Evolutionary conservation across 2,888 invertebrate species (phyloP), one percentile per base, ranked within the genome.

Genomic region (Sturmia bella): DNA sequence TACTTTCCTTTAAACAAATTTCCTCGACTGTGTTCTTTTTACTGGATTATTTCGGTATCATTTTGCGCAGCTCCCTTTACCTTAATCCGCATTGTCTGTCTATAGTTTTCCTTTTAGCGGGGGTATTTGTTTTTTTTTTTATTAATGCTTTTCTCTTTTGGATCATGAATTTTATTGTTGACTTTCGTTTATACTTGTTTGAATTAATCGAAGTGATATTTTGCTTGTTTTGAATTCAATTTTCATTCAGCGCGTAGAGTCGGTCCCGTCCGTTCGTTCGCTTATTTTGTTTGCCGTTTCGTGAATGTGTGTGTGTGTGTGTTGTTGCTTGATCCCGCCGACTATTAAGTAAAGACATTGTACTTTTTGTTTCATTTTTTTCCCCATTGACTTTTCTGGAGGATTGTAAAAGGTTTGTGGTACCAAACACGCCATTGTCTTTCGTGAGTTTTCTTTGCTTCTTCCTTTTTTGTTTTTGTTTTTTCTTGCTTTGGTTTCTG

Each of bases 201-300:
- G 89, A 90, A 90, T 89, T 90, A 90, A 90, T 90, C 90, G 90
- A 90, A 90, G 90, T 90, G 90, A 90, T 90, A 90, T 90, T 90
- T 90, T 87, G 87, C 90, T 90, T 90, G 90, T 90, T 89, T 88
- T 87, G 86, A 89, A 90, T 90, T 90, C 89, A 90, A 90, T 90
- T 90, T 90, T 87, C 72, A 66, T 72, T 78, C n/a, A n/a, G n/a
- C n/a, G n/a, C n/a, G n/a, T n/a, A n/a, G n/a, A n/a, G n/a, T n/a
- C n/a, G n/a, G n/a, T n/a, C n/a, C 86, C 69, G 85, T 68, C 69
- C 50, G 69, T 56, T 64, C 68, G 50, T 41, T 13, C 13, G 9
- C 45, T 24, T 6, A n/a, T 15, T 52, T 39, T 54, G 54, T 70
- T 54, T 61, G 32, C 69, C 59, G 43, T 43, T 61, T 41, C 21